Evolutionary conservation across 2,113 vertebrate species (phyloP).

Genomic region (Narcine bancroftii): DNA sequence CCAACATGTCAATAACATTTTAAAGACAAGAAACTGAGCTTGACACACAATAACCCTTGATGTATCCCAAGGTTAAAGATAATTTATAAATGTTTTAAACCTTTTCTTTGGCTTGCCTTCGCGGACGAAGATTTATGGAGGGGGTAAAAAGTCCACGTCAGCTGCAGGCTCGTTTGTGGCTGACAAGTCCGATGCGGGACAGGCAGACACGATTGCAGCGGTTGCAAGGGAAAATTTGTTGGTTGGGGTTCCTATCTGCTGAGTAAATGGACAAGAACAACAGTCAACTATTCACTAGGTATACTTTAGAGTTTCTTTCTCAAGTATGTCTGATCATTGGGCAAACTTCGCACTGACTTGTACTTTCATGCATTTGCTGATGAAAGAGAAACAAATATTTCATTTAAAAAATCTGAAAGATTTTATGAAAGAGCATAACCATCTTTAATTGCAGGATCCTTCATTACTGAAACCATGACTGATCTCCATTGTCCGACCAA

Average conservation of each 20-base stretch:
- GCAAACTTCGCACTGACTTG: no score
- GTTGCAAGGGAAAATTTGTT: no score
- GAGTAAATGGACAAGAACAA: background rate
- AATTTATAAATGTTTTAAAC: background rate
- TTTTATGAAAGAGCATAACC: background rate
- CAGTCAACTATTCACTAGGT: background rate
- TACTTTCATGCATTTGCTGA: no score
- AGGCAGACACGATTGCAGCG: no score
- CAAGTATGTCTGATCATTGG: background rate
- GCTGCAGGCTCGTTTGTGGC: no score
- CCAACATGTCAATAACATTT: background rate
- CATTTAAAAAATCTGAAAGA: no score
- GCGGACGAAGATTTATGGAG: no score
- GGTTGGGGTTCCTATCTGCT: no score
- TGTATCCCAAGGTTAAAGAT: background rate
- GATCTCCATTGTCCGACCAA: no score
- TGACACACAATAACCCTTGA: background rate
- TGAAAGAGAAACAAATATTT: background rate
- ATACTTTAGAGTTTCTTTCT: background rate
- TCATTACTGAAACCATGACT: background rate
- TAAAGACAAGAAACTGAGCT: background rate
- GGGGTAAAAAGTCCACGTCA: no score
- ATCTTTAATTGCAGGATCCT: background rate
- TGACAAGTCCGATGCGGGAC: no score
- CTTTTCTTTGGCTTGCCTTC: no score